Evolutionary conservation across 2,797 vertebrate species (phyloP).

Genomic region (Parauchenoglanis ngamensis): DNA sequence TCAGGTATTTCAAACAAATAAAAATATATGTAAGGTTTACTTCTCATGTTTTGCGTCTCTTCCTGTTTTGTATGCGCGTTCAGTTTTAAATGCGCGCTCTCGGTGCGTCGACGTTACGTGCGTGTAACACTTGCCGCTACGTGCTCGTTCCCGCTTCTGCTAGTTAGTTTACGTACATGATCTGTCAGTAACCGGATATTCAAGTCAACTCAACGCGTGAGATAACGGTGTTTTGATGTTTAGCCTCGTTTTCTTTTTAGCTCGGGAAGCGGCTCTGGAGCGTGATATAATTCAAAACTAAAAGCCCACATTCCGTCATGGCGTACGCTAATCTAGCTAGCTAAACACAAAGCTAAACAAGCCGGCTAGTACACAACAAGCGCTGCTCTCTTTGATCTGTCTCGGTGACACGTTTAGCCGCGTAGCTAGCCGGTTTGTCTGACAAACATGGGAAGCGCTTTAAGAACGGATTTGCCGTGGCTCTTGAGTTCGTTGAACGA

Average conservation of each 20-base stretch:
- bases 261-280: neutral
- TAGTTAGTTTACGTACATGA: neutral
- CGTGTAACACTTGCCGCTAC: conserved; percentile 16
- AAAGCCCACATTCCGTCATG: neutral
- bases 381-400: neutral
- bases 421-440: neutral
- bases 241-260: neutral
- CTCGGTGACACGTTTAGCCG: neutral
- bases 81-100: neutral
- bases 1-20: conserved; percentile 67
- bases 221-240: conserved; percentile 35
- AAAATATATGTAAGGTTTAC: conserved; percentile 54
- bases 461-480: conserved; percentile 31
- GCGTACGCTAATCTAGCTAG: conserved; percentile 9
- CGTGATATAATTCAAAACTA: too few relatives aligned
- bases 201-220: neutral
- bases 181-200: conserved; percentile 60
- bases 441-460: conserved; percentile 44
- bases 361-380: conserved; percentile 5
- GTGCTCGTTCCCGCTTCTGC: conserved; percentile 15
- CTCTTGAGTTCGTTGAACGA: conserved; percentile 78
- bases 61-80: neutral
- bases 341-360: conserved; percentile 38
- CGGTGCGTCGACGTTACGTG: conserved; percentile 39
- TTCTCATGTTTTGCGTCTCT: neutral